Evolutionary conservation across 2,888 invertebrate species (phyloP), one percentile per base, ranked within the genome.

Genomic region (Sipha maydis): DNA sequence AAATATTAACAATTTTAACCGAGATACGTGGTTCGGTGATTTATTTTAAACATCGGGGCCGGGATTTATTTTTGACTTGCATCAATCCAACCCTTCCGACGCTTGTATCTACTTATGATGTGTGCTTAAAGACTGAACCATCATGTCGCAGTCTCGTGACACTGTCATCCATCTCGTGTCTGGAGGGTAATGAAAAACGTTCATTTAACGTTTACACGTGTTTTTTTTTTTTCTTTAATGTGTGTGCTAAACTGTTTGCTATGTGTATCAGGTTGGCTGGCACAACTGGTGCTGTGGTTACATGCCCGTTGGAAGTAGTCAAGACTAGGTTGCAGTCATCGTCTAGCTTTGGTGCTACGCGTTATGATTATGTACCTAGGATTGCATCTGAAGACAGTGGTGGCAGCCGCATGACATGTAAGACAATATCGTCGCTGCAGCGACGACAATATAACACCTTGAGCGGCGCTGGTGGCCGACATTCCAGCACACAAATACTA

Each of bases 311-410:
- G 91, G 99, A 99, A 93, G 99, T 99, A 90, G 98, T 99, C 78
- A 99, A 99, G 93, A 99, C 99, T 21, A 95, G 99, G 54, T 94
- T 98, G 90, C 99, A 99, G 92, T 99, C 99, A 41, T 98, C 98
- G 11, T 95, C 95, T 90, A 96, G 93, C 93, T 89, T 94, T 94
- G 77, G 85, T 0, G 69, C 77, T 54, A 90, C 91, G 91, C 85
- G 90, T 90, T 90, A 91, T 85, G 91, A 92, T 73, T 91, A 92
- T 83, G 90, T 92, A 71, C 92, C 92, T 41, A 91, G 91, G 89
- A 92, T 92, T 85, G 92, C 92, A n/a, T 91, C 91, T 89, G 91
- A 92, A 61, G 91, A 91, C 75, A 91, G 91, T 78, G 91, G 85
- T 5, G 91, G 91, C 89, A 92, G 92, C 89, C 93, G 93, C 91